These are phyloP conservation scores for Melanostoma scalare DNA, from an alignment of 2,888 invertebrate genomes.

Conservation along the genomic window DNA sequence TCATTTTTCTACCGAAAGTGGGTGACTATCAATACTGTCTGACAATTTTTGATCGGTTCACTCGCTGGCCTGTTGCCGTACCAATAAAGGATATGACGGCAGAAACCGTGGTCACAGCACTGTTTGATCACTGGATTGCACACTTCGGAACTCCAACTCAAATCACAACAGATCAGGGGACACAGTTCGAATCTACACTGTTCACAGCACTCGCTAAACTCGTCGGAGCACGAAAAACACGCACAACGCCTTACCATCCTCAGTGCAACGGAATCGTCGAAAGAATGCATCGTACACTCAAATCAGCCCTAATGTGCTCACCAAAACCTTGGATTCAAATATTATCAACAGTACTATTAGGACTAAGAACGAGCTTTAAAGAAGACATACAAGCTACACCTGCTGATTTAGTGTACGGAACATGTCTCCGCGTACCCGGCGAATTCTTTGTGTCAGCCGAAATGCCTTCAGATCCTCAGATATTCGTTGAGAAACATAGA, in stretches of 20 bases:
- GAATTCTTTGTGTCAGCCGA: neutral
- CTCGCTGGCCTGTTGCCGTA: too few relatives aligned
- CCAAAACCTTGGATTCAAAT: neutral
- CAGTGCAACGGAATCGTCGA: too few relatives aligned
- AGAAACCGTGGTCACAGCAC: slow-evolving; percentile 43
- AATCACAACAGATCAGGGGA: neutral
- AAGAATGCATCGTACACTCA: too few relatives aligned
- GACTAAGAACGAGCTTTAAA: slow-evolving; percentile 7
- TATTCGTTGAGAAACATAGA: too few relatives aligned
- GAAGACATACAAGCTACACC: slow-evolving; percentile 11
- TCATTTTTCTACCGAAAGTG: too few relatives aligned
- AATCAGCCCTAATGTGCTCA: slow-evolving; percentile 3
- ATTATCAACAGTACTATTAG: slow-evolving; percentile 5
- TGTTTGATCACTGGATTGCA: slow-evolving; percentile 19
- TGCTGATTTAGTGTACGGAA: slow-evolving; percentile 26
- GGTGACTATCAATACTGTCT: too few relatives aligned
- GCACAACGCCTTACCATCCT: slow-evolving; percentile 15
- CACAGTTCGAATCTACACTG: neutral
- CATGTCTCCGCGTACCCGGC: slow-evolving; percentile 2
- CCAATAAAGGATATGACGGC: slow-evolving; percentile 11
- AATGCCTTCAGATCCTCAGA: neutral
- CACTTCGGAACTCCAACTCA: slow-evolving; percentile 8
- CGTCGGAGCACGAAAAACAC: neutral
- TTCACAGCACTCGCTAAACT: slow-evolving; percentile 15
- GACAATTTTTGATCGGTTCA: too few relatives aligned